Base-by-base conservation (phyloP, 2,113 vertebrate species). In the Pseudorasbora parva region DNA sequence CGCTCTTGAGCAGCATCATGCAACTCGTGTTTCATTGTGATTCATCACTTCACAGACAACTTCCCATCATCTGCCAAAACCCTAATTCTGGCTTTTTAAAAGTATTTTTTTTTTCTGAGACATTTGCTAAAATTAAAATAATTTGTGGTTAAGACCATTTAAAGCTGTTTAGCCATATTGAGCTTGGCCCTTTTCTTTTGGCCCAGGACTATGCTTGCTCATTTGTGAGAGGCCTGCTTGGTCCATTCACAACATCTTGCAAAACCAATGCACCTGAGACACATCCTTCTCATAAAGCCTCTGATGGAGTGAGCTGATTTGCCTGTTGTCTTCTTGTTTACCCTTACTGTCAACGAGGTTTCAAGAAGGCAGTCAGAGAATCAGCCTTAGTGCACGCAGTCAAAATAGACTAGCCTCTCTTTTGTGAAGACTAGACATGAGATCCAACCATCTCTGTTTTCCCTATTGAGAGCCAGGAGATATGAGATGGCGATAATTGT, bases 381-480 rank as follows among this genome's bases (percentile, higher is more conserved):
- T 82, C 54, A 62, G 72, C 51, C n/a, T 30, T 76, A 76, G 49
- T 49, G 79, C 54, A 25, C 21, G 25, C 86, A 91, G 91, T 90
- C 91, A 92, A 89, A 91, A 92, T 87, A 91, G 81, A 83, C 81
- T 54, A 45, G 64, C 27, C 30, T 45, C 72, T 88, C 91, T 90
- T 92, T 94, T 94, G 92, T 93, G 49, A 80, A 74, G 41, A 11
- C 83, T 86, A 93, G 93, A 94, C 92, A 88, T 8, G 83, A 84
- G 87, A 90, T 86, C 51, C 45, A 81, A 75, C 17, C 33, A 74
- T 85, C 84, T 62, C 80, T 68, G 68, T 89, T 87, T 68, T 87
- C 88, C 7, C 27, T 77, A 64, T 62, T 82, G 76, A 86, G 64
- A 71, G 78, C 82, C 69, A 81, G 78, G 85, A 89, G 92, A 94